Conservation (phyloP, 2,888 invertebrate genomes). For the Teleiodes luculella region DNA sequence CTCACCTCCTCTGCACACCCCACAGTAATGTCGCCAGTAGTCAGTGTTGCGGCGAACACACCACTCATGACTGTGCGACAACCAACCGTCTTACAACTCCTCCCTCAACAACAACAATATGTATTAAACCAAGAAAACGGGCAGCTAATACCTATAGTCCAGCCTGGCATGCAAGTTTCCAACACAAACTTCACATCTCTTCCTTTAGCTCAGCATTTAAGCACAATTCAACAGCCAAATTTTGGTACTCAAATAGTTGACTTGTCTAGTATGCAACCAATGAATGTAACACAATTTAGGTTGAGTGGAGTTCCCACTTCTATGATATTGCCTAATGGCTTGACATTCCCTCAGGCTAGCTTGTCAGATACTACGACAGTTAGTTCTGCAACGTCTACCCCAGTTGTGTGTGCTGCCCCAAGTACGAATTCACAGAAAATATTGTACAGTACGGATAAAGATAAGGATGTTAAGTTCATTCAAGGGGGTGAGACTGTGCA, state of each 20-base stretch:
- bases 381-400: constrained; percentile 63
- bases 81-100: constrained; percentile 63
- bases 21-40: constrained; percentile 58
- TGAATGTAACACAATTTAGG: constrained; percentile 66
- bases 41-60: constrained; percentile 60
- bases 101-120: constrained; percentile 71
- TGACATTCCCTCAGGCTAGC: constrained; percentile 63
- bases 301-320: constrained; percentile 68
- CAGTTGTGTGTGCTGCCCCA: constrained; percentile 70
- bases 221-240: constrained; percentile 59
- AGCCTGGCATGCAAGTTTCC: constrained; percentile 66
- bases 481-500: constrained; percentile 68
- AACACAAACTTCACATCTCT: constrained; percentile 65
- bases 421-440: constrained; percentile 68
- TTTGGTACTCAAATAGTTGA: constrained; percentile 69
- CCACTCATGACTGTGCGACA: constrained; percentile 72
- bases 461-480: constrained; percentile 69
- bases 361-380: constrained; percentile 66
- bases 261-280: constrained; percentile 68
- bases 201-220: constrained; percentile 58
- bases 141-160: constrained; percentile 71
- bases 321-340: constrained; percentile 67
- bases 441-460: constrained; percentile 68
- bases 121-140: constrained; percentile 71
- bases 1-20: constrained; percentile 53